Evolutionary conservation across 2,113 vertebrate genomes (phyloP), one percentile per base, ranked within the genome.

Genomic region (Glaucomys volans): DNA sequence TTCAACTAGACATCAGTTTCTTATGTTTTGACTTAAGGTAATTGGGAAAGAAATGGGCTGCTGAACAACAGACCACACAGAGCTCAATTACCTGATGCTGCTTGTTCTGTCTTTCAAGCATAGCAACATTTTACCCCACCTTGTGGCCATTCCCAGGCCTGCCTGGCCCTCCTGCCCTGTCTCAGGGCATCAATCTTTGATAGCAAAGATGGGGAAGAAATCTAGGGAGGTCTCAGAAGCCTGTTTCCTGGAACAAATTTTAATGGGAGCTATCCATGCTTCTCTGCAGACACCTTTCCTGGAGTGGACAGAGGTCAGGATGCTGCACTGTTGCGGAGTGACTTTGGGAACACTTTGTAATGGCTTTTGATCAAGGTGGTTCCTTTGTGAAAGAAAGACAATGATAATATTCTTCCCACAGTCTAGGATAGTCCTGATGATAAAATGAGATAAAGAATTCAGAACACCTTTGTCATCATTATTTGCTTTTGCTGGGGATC

Each of bases 401-500:
- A 69, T 28, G 40, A 57, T 42, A 67, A 40, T 87, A 18, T 6
- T 62, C 24, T 85, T 32, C 18, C 28, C n/a, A 44, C 10, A 66
- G 22, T 17, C 18, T n/a, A 67, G 42, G 72, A 26, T 8, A 81
- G 13, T 81, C 91, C 24, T 93, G 87, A 93, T 79, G 62, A 64
- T 82, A 82, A 91, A 91, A 64, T 81, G 47, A 91, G 75, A 50
- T 62, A 71, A 90, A 26, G 32, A 59, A 91, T 85, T 94, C 16
- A 59, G 83, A 91, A 69, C 77, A 35, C 9, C 44, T 50, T 76
- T 54, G 32, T 92, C 77, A 76, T 66, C 37, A 28, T 62, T 40
- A 79, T 72, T 69, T 20, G 54, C 54, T 57, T 57, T 22, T 57
- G 6, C 20, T 24, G 7, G 54, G 20, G 20, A 57, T 57, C 20